Conservation (phyloP, 2,797 vertebrate species). For the Hirundo rustica region DNA sequence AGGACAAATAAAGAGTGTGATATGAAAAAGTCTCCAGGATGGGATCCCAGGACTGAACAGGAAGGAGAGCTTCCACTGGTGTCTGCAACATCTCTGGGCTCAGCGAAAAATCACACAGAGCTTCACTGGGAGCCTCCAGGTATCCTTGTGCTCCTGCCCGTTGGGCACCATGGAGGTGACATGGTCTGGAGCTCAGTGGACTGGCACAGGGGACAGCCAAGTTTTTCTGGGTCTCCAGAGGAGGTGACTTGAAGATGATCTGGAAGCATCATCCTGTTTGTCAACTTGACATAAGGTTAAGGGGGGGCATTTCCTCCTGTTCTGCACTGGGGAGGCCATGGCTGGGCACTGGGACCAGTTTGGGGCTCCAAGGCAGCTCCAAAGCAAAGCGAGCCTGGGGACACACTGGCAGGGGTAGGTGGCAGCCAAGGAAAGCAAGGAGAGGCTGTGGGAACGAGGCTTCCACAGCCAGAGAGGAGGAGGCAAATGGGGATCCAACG, state of each 20-base stretch:
- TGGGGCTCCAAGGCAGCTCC: neutral
- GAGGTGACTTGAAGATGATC: neutral
- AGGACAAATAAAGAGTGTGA: neutral
- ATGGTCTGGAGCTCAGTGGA: accelerated
- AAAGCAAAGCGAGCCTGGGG: neutral
- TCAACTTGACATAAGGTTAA: neutral
- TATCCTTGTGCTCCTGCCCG: neutral
- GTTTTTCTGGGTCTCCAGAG: neutral
- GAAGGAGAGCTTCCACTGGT: neutral
- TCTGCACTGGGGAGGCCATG: neutral
- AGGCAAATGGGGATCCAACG: neutral
- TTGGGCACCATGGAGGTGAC: neutral
- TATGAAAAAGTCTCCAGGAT: neutral
- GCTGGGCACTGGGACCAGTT: neutral
- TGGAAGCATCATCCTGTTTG: neutral
- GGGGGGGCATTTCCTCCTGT: neutral
- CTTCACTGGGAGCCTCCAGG: neutral
- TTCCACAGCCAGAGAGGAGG: neutral
- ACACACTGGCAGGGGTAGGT: neutral
- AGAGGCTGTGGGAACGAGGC: neutral
- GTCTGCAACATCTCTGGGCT: neutral
- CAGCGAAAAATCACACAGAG: neutral
- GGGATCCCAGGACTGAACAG: neutral
- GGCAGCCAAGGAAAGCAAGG: neutral
- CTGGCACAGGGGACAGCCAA: neutral